A percentile compares a stretch with the other conserved stretches of the same genome.
These are phyloP conservation scores for Meloe dianella DNA, from an alignment of 2,888 invertebrate genomes.

Conservation along the genomic window DNA sequence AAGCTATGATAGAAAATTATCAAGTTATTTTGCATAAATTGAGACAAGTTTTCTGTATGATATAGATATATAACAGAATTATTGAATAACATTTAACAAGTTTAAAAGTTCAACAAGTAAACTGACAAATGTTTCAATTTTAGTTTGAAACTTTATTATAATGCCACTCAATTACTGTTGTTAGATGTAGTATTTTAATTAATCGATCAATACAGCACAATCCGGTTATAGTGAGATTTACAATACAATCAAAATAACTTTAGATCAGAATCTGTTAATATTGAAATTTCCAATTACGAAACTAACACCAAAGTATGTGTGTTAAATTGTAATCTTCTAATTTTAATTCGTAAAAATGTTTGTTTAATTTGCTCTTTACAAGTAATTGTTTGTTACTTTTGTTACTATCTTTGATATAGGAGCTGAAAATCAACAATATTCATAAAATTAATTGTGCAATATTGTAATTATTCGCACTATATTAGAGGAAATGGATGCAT, in stretches of 20 bases:
- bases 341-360: no score
- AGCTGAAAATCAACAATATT: no score
- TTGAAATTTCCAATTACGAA: background rate
- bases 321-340: no score
- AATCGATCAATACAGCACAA: background rate
- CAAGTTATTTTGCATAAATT: constrained; percentile 5
- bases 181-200: background rate
- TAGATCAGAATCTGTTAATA: background rate
- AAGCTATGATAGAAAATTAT: background rate
- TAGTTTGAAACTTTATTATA: background rate
- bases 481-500: no score
- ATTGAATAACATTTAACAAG: background rate
- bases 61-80: background rate
- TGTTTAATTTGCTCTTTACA: background rate
- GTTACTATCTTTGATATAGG: no score
- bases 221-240: background rate
- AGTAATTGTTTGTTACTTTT: background rate
- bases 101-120: background rate
- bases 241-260: background rate
- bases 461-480: no score
- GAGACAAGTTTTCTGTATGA: background rate
- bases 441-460: no score
- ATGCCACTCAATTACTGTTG: background rate
- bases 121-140: background rate
- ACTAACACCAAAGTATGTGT: background rate